Evolutionary conservation across 1,140 invertebrate species (phyloP), one percentile per base, ranked within the genome.

Genomic region (Trachymyrmex cornetzi): DNA sequence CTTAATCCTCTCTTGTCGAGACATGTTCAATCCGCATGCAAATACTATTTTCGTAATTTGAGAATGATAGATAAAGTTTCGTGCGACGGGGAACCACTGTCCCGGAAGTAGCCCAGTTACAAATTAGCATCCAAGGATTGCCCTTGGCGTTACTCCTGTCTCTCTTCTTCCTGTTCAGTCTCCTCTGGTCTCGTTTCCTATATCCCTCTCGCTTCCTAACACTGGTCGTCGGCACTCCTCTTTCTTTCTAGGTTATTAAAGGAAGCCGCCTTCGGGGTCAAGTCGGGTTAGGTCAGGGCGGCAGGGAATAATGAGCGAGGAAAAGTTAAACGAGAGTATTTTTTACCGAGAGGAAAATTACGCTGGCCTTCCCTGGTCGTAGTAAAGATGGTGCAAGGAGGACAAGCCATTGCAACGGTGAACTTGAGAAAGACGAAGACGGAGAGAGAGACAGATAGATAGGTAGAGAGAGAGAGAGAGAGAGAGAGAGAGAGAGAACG

Each of bases 271-370:
- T 94, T 94, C 91, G 92, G 92, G 94, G 94, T 94, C 94, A 94
- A 88, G 92, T 92, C 93, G 92, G 92, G 93, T 94, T 94, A 94
- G 94, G 94, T 94, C 94, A 94, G 93, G 93, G 92, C 93, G 93
- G 90, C 91, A 90, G 87, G 92, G 92, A 94, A 94, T 94, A 95
- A 94, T 94, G 94, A 94, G 94, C 92, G 92, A 90, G 89, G 93
- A 92, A 94, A 94, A 94, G 94, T 95, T 94, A 94, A 94, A 93
- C 94, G 94, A 94, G 94, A 94, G 93, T 94, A 94, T 94, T 95
- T 94, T 95, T 95, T 94, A 92, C 91, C 93, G 87, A 92, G 88
- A 93, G 91, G 91, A 94, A 95, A 94, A 95, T 94, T 94, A 94
- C 93, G 89, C 90, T 88, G 89, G 88, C 90, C 90, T 92, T 87